Evolutionary conservation across 2,797 vertebrate genomes (phyloP), one percentile per base, ranked within the genome.

Genomic region (Neosilurus hyrtlii): DNA sequence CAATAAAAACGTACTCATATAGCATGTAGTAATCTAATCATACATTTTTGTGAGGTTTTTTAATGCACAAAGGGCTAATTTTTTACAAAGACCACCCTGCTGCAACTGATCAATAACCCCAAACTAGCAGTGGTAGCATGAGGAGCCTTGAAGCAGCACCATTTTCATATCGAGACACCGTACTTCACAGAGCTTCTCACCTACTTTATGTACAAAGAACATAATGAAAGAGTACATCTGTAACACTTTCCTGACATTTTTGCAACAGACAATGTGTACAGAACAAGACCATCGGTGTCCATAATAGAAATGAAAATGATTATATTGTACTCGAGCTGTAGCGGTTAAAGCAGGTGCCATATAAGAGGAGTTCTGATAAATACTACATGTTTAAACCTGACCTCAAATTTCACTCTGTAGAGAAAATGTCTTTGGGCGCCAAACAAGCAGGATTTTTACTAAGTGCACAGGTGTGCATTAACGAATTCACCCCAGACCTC

Each of bases 311-410:
- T 22, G 30, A 70, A 77, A 81, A 70, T 76, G 0, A 59, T 30
- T 43, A 4, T 5, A 43, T 43, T 43, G 56, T 43, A 30, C 79
- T 37, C n/a, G 74, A 62, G 68, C 30, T 8, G 16, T 63, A 57
- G 68, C 20, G 8, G 80, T 82, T 79, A 52, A 62, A 73, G 75
- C 80, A 85, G 74, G 67, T 82, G 80, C 24, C 84, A 66, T 54
- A 82, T 71, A 90, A 56, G 80, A 22, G 54, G 22, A 62, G 18
- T 14, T 49, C 9, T 66, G 15, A 71, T 49, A 70, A 81, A 71
- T n/a, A 24, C 26, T 76, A 79, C 84, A 15, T 85, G 80, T 85
- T 82, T 24, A 22, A 85, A 85, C 84, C 61, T 82, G 84, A 82
- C 75, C 67, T 52, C 67, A 79, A 59, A 79, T 78, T 56, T 78